Conservation (phyloP, 2,113 vertebrate species). For the Lontra canadensis region DNA sequence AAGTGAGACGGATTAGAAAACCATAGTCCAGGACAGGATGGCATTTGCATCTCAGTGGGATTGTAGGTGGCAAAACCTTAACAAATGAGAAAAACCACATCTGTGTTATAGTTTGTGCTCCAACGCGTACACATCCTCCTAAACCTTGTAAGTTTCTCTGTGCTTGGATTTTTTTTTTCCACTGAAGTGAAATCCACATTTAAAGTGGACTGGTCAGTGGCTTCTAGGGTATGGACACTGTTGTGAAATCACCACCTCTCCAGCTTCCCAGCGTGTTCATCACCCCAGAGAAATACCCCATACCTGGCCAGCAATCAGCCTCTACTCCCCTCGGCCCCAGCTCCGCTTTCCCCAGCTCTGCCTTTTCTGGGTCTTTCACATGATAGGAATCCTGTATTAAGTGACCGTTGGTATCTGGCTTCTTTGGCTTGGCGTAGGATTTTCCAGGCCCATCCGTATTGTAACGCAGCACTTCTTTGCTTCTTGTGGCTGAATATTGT, state of each 20-base stretch:
- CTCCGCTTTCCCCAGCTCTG: not conserved
- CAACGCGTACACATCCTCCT: not conserved
- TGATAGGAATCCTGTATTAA: fast-evolving
- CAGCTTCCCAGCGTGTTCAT: fast-evolving
- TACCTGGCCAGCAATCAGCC: fast-evolving
- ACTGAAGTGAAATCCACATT: not conserved
- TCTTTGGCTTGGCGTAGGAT: not conserved
- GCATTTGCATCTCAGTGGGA: not conserved
- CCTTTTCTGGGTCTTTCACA: not conserved
- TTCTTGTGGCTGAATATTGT: not conserved
- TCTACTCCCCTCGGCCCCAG: fast-evolving
- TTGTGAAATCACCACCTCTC: not conserved
- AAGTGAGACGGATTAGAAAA: not conserved
- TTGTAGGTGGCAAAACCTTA: too few relatives aligned
- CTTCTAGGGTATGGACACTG: fast-evolving
- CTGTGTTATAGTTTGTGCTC: not conserved
- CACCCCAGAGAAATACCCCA: fast-evolving
- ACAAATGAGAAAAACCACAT: not conserved
- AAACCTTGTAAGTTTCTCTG: not conserved
- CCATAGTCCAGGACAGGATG: not conserved
- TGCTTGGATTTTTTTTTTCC: not conserved
- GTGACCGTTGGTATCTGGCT: not conserved
- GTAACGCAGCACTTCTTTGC: too few relatives aligned
- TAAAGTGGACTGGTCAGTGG: fast-evolving
- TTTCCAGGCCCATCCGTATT: not conserved